phyloP scores from a whole-genome alignment of 2,888 invertebrate genomes.

The Antheraea yamamai region DNA sequence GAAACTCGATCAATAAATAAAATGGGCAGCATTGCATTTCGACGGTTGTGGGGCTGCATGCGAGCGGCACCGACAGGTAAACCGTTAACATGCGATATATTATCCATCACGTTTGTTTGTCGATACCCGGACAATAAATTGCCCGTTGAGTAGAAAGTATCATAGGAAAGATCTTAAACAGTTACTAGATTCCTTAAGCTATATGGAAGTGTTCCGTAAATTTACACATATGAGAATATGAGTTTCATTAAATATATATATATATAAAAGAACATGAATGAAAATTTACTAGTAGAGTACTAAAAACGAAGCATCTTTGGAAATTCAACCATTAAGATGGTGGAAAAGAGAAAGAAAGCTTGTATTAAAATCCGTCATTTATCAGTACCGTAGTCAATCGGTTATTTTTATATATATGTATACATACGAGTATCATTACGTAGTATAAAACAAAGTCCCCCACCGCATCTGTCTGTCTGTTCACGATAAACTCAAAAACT shows the following conservation, averaged over 20 bases:
- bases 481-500: too few species aligned
- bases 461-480: too few species aligned
- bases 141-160: too few species aligned
- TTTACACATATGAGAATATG: not conserved
- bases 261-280: not conserved
- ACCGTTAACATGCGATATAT: conserved; percentile 34
- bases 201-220: not conserved
- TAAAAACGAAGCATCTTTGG: not conserved
- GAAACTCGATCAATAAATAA: conserved; percentile 13
- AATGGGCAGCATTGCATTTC: not conserved
- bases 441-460: too few species aligned
- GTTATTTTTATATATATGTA: too few species aligned
- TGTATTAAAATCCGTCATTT: too few species aligned
- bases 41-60: not conserved
- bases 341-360: too few species aligned
- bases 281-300: not conserved
- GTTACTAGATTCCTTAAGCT: not conserved
- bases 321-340: too few species aligned
- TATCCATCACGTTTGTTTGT: conserved; percentile 32
- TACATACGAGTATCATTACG: too few species aligned
- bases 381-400: too few species aligned
- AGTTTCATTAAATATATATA: too few species aligned
- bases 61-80: conserved; percentile 30
- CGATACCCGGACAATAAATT: not conserved
- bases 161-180: not conserved